Evolutionary conservation across 2,797 vertebrate species (phyloP), one percentile per base, ranked within the genome.

Genomic region (Pogoniulus pusillus): DNA sequence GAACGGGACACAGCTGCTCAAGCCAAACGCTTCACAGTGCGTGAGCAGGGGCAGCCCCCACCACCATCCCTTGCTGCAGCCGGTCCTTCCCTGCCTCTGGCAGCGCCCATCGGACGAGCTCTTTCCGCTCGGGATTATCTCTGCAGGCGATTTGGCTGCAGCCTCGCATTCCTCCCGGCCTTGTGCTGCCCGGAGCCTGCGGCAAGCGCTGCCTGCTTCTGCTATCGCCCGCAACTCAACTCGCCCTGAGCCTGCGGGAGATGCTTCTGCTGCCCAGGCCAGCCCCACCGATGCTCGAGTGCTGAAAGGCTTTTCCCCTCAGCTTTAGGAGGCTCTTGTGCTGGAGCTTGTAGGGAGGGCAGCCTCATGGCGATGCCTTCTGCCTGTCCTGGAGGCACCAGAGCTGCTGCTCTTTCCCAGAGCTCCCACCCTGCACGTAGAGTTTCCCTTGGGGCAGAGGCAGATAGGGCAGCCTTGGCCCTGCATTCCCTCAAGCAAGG

Each of bases 71-170:
- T 66, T 0, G 3, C 85, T 81, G 51, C 85, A 89, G 71, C 91
- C 5, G 0, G 4, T 74, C 78, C 85, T 81, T 66, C 22, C 63
- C 62, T 47, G 13, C 6, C 19, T 54, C 60, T 70, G 15, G 0
- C 71, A 15, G 88, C 6, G 0, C 35, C 47, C 37, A 47, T 79
- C 55, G 43, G 60, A 92, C 72, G 9, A 90, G 59, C 82, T 94
- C 85, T 53, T 96, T 96, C 95, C 85, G 87, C 72, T 91, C 77
- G 0, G 3, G 87, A 95, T 94, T 87, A 90, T 90, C 91, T 64
- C 87, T 51, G 81, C 53, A 16, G 74, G 87, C 53, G 19, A 59
- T 8, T 80, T 95, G 94, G 93, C 94, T 2, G 6, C 2, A 72
- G 63, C 63, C 76, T 37, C 10, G 0, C 92, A 89, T 94, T 96